Conservation (phyloP, 2,113 vertebrate genomes). For the Nestor notabilis region DNA sequence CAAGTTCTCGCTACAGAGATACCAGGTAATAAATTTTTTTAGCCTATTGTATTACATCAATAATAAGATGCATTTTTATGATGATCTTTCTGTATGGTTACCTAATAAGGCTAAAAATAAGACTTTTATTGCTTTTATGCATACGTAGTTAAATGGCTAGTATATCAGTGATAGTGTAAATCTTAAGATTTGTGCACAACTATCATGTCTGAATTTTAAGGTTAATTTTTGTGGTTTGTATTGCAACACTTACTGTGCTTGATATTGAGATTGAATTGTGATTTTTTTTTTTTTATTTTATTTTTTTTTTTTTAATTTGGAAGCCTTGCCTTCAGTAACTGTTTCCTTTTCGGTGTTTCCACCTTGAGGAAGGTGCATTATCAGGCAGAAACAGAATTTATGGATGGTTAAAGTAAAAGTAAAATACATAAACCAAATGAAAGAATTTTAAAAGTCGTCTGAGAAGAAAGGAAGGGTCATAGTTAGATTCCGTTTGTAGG, state of each 20-base stretch:
- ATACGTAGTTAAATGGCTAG: rapidly evolving
- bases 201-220: neutral
- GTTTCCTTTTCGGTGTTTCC: neutral
- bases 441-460: neutral
- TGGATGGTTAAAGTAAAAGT: neutral
- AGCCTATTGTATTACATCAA: neutral
- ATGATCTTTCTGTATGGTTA: neutral
- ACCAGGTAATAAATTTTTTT: constrained; percentile 77
- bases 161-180: neutral
- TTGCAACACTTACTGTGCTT: neutral
- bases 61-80: neutral
- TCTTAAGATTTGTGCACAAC: neutral
- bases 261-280: neutral
- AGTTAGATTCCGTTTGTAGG: neutral
- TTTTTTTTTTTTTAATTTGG: neutral
- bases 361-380: rapidly evolving
- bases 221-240: neutral
- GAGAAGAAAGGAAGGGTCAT: neutral
- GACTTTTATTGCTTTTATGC: neutral
- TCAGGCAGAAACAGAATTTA: neutral
- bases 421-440: neutral
- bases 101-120: neutral
- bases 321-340: neutral
- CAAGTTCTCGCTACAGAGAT: constrained; percentile 93
- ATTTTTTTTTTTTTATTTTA: neutral